phyloP scores from a whole-genome alignment of 2,797 vertebrate genomes.

The Chelon auratus region DNA sequence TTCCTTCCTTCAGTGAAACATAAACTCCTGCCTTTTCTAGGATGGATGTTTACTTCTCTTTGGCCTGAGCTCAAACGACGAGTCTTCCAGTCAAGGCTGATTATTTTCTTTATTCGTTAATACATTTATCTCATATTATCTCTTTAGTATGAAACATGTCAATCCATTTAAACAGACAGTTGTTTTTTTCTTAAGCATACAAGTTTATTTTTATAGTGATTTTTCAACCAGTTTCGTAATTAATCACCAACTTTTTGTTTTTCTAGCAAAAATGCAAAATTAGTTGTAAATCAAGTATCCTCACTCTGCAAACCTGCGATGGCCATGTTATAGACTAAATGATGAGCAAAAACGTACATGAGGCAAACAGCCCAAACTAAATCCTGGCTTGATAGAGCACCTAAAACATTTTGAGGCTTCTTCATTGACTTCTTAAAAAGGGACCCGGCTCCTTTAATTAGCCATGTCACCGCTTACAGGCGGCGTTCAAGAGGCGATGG shows the following conservation, averaged over 20 bases:
- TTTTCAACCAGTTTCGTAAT: neutral
- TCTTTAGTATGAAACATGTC: neutral
- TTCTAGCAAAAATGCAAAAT: neutral
- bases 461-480: constrained; percentile 12
- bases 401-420: neutral
- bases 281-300: no score
- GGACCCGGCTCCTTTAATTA: constrained; percentile 45
- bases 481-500: constrained; percentile 51
- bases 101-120: no score
- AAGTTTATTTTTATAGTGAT: neutral
- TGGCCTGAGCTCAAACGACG: no score
- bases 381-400: no score
- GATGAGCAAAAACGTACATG: no score
- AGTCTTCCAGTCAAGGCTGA: no score
- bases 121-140: no score
- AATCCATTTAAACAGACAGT: neutral
- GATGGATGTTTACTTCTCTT: neutral
- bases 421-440: constrained; percentile 14
- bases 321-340: no score
- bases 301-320: no score
- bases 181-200: no score
- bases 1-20: neutral
- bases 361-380: no score
- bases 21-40: neutral
- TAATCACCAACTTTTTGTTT: neutral